Evolutionary conservation across 1,140 invertebrate species (phyloP), one percentile per base, ranked within the genome.

Genomic region (Oscheius sp.): DNA sequence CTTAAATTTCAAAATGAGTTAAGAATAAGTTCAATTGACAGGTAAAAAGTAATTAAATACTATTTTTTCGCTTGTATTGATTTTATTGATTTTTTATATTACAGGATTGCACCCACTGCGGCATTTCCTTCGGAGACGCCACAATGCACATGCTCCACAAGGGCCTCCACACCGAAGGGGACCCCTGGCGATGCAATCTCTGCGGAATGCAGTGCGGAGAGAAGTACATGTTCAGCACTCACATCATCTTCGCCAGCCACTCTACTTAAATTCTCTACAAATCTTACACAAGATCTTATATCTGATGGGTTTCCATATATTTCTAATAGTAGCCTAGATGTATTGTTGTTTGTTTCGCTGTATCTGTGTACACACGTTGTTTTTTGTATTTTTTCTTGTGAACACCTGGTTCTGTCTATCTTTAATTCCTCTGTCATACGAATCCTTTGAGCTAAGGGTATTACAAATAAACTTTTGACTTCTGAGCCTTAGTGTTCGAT

Each of bases 131-230:
- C 86, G 92, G 92, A 1, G 94, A 97, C 87, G 91, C 92, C 81
- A 96, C 93, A 0, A 88, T 97, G 34, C 97, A 96, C 86, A 94
- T 96, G 86, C 88, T 97, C 59, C 95, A 97, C 87, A 96, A 95
- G 87, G 94, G 94, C 74, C 93, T 95, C 84, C 95, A 97, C 87
- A 92, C 95, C 79, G 91, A 92, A 74, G 46, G 55, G 20, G 94
- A 96, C 87, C 94, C 94, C 0, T 97, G 93, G 93, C 94, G 63
- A 85, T 97, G 95, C 86, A 97, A 97, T 87, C 92, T 96, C 77
- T 97, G 95, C 85, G 93, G 93, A 31, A 91, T 94, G 85, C 90
- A 91, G 80, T 94, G 92, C 85, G 91, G 90, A 82, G 94, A 95
- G 82, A 90, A 94, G 35, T 95, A 96, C 86, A 92, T 95, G 86